phyloP scores from a whole-genome alignment of 2,888 invertebrate genomes.

The Laspeyria flexula region DNA sequence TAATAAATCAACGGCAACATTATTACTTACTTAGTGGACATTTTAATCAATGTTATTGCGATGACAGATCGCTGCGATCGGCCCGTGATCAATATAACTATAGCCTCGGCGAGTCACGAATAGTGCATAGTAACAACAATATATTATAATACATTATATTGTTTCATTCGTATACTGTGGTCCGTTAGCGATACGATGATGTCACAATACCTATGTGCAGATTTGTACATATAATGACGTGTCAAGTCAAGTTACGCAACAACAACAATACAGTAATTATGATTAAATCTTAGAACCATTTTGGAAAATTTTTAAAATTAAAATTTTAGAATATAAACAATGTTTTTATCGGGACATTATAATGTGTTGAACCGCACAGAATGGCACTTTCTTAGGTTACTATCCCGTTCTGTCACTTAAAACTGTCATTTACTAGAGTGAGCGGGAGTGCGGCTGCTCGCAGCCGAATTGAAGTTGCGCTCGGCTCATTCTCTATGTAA shows the following conservation, averaged over 20 bases:
- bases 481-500: too few relatives aligned
- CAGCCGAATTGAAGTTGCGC: too few relatives aligned
- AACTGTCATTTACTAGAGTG: too few relatives aligned
- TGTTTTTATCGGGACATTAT: too few relatives aligned
- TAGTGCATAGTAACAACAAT: slow-evolving; percentile 28
- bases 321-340: too few relatives aligned
- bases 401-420: too few relatives aligned
- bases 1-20: slow-evolving; percentile 73
- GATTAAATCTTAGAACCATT: not conserved
- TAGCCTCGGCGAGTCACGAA: slow-evolving; percentile 41
- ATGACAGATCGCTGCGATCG: slow-evolving; percentile 69
- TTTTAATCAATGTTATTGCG: slow-evolving; percentile 72
- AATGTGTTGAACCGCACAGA: too few relatives aligned
- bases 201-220: slow-evolving; percentile 20
- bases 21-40: slow-evolving; percentile 73
- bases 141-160: slow-evolving; percentile 4
- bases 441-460: too few relatives aligned
- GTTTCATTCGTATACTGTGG: slow-evolving; percentile 16
- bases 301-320: too few relatives aligned
- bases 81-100: slow-evolving; percentile 50
- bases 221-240: slow-evolving; percentile 5
- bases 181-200: slow-evolving; percentile 28
- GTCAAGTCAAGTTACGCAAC: not conserved
- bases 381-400: too few relatives aligned
- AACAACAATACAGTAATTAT: not conserved